A percentile compares a stretch with the other conserved stretches of the same genome.
These are phyloP conservation scores for Eremophila alpestris DNA, from an alignment of 2,797 vertebrate species.

Conservation along the genomic window DNA sequence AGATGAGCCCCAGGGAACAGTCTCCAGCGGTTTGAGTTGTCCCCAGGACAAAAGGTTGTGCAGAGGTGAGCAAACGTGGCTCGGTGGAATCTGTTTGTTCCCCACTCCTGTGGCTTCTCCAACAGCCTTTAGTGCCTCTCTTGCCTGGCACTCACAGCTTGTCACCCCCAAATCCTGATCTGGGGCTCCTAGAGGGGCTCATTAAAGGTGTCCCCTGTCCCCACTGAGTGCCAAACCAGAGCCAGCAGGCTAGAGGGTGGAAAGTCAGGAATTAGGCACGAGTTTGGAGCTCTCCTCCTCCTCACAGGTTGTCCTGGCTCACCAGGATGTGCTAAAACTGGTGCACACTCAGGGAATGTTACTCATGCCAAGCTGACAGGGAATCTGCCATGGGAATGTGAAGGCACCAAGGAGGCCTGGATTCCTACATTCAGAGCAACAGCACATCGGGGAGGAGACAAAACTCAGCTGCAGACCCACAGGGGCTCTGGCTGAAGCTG, in stretches of 20 bases:
- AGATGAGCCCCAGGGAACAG: neutral
- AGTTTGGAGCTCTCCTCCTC: neutral
- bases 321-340: neutral
- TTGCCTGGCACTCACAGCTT: neutral
- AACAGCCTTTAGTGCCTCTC: neutral
- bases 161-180: neutral
- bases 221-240: rapidly evolving
- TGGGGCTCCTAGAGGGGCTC: neutral
- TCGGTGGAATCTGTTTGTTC: neutral
- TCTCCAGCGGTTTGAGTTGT: neutral
- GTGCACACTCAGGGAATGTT: neutral
- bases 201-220: neutral
- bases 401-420: neutral
- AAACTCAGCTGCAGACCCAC: neutral
- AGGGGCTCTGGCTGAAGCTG: neutral
- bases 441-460: neutral
- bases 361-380: neutral
- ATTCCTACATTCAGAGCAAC: neutral
- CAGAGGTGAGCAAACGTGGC: neutral
- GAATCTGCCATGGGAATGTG: neutral
- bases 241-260: neutral
- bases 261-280: neutral
- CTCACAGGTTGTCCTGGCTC: neutral
- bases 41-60: neutral
- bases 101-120: neutral